Conservation (phyloP, 2,797 vertebrate genomes). For the Triplophysa bombifrons region DNA sequence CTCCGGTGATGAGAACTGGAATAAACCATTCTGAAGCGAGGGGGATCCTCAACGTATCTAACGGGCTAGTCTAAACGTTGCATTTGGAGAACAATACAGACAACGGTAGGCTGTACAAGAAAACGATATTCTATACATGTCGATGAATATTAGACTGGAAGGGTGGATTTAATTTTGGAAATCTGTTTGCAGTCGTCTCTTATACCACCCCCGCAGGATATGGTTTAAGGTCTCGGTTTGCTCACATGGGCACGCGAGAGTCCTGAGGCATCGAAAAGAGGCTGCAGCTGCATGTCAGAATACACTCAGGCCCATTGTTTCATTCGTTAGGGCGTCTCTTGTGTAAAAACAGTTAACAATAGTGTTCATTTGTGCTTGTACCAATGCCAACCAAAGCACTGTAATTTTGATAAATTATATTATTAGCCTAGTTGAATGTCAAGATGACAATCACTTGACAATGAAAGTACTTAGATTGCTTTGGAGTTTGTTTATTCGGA, state of each 20-base stretch:
- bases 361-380: conserved; percentile 37
- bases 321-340: conserved; percentile 67
- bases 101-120: neutral
- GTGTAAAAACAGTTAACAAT: conserved; percentile 63
- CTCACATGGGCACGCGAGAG: conserved; percentile 73
- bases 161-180: neutral
- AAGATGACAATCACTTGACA: neutral
- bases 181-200: neutral
- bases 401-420: conserved; percentile 2
- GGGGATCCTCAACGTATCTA: neutral
- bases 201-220: conserved; percentile 44
- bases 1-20: conserved; percentile 82
- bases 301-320: conserved; percentile 81
- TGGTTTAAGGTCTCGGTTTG: conserved; percentile 51
- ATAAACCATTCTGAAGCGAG: conserved; percentile 56
- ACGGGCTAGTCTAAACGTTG: neutral
- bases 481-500: neutral
- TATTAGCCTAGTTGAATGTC: neutral
- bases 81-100: neutral
- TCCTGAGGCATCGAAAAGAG: conserved; percentile 71
- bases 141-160: neutral
- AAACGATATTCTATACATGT: accelerated
- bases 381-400: conserved; percentile 31
- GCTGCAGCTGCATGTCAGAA: conserved; percentile 75
- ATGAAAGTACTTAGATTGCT: neutral